Evolutionary conservation across 2,888 invertebrate species (phyloP).

Genomic region (Mactromeris polynyma): DNA sequence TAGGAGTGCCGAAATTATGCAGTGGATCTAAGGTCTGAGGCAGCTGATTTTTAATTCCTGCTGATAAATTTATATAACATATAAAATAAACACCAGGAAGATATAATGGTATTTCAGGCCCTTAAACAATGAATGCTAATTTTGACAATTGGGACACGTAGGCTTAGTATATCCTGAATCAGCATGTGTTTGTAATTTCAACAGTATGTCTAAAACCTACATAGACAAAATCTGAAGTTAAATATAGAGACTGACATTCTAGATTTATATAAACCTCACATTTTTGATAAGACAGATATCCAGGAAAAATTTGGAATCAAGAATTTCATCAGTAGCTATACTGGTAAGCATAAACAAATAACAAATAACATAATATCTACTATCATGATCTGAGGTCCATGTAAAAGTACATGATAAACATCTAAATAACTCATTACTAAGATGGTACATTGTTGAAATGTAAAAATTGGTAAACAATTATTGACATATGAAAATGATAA

Average conservation of each 20-base stretch:
- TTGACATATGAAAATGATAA: conserved; percentile 11
- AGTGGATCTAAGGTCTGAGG: no score
- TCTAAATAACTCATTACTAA: not conserved
- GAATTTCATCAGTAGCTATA: not conserved
- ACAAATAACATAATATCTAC: not conserved
- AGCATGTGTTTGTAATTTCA: not conserved
- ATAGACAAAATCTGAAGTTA: not conserved
- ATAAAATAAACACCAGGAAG: no score
- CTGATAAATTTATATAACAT: no score
- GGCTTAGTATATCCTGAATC: not conserved
- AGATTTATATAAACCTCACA: not conserved
- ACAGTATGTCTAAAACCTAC: not conserved
- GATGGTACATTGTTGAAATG: not conserved
- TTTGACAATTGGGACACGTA: not conserved
- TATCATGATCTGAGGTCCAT: not conserved
- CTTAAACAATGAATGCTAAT: not conserved
- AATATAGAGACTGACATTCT: not conserved
- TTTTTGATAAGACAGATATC: not conserved
- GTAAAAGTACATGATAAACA: not conserved
- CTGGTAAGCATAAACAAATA: not conserved
- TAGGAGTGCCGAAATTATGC: no score
- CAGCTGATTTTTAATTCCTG: no score
- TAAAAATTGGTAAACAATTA: conserved; percentile 7
- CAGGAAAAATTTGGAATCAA: conserved; percentile 8
- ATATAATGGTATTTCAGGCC: not conserved